Evolutionary conservation across 2,888 invertebrate species (phyloP).

Genomic region (Meiosimyza decipiens): DNA sequence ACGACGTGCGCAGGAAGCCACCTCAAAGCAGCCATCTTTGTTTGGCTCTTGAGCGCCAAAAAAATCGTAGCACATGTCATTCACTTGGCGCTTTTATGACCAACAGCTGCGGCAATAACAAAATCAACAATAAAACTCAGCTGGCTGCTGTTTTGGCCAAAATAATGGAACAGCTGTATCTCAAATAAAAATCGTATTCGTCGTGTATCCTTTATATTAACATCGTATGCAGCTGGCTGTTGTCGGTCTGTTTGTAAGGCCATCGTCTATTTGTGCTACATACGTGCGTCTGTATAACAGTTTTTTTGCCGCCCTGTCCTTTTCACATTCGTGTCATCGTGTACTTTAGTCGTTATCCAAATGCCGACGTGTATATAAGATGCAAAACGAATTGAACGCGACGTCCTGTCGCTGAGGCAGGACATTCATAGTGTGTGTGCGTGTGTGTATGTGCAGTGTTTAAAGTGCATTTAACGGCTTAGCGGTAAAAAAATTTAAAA

Average conservation of each 20-base stretch:
- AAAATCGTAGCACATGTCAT: neutral
- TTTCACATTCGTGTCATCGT: neutral
- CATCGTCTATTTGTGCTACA: too few species aligned
- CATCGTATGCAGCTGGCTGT: too few species aligned
- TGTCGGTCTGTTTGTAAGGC: too few species aligned
- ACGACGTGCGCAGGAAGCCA: too few species aligned
- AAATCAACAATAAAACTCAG: conserved; percentile 16
- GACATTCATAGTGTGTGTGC: neutral
- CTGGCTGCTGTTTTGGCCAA: too few species aligned
- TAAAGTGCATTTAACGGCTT: neutral
- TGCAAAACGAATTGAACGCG: conserved; percentile 18
- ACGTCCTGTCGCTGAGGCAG: neutral
- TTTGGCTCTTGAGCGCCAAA: too few species aligned
- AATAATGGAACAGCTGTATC: too few species aligned
- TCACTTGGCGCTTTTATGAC: neutral
- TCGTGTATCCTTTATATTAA: too few species aligned
- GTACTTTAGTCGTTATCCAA: conserved; percentile 51
- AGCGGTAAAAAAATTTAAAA: neutral
- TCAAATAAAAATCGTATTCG: too few species aligned
- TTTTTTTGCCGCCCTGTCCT: neutral
- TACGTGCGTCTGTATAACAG: conserved; percentile 22
- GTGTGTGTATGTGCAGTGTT: neutral
- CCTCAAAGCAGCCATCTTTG: too few species aligned
- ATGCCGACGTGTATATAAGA: conserved; percentile 54
- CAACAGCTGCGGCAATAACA: conserved; percentile 24